These are phyloP conservation scores for Anoplopoma fimbria DNA, from an alignment of 2,113 vertebrate genomes.

Conservation along the genomic window DNA sequence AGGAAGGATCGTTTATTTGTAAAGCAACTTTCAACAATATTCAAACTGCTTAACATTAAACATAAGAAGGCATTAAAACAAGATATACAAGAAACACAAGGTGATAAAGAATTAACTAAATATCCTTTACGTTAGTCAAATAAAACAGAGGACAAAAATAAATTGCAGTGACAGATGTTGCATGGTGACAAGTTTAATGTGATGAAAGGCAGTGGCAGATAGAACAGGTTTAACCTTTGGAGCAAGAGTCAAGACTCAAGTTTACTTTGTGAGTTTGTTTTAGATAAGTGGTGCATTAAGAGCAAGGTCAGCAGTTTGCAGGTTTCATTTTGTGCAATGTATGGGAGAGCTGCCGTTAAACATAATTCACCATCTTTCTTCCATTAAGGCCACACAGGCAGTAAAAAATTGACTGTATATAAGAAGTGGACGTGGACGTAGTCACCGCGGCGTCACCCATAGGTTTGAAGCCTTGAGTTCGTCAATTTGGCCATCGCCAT, in stretches of 20 bases:
- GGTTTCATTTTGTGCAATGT: neutral
- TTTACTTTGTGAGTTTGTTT: neutral
- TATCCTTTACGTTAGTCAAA: too few relatives aligned
- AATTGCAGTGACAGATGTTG: too few relatives aligned
- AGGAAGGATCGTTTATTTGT: conserved; percentile 6
- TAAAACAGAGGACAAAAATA: neutral
- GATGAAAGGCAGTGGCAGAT: neutral
- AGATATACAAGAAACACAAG: neutral
- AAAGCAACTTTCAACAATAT: neutral
- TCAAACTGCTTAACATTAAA: neutral
- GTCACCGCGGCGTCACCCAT: too few relatives aligned
- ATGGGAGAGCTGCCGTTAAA: neutral
- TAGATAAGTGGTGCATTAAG: neutral
- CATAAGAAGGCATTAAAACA: neutral
- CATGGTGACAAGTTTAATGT: neutral
- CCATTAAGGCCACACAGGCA: neutral
- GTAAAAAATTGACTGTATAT: neutral
- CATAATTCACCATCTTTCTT: neutral
- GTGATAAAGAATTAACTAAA: neutral
- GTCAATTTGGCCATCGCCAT: too few relatives aligned
- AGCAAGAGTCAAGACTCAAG: neutral
- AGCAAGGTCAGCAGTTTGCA: neutral
- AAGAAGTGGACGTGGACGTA: neutral
- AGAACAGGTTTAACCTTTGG: neutral
- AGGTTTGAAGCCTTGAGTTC: too few relatives aligned